A percentile compares a stretch with the other conserved stretches of the same genome.
These are phyloP conservation scores for Scaptomyza tumidula DNA, from an alignment of 2,888 invertebrate species.

Conservation along the genomic window DNA sequence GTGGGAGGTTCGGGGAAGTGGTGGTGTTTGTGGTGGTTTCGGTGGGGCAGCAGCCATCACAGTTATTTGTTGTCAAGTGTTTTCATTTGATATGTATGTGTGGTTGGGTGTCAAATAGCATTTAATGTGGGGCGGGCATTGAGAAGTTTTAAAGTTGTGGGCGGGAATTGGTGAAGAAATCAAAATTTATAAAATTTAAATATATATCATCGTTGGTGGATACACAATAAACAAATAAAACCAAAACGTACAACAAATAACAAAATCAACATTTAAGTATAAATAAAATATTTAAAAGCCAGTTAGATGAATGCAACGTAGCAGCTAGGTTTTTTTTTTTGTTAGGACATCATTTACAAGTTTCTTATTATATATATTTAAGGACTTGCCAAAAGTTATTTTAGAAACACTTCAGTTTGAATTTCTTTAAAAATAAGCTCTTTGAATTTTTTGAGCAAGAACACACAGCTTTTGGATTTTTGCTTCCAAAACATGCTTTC, in stretches of 20 bases:
- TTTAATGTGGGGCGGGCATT: constrained; percentile 32
- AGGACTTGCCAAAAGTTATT: not conserved
- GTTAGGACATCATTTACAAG: constrained; percentile 25
- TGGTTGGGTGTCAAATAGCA: constrained; percentile 37
- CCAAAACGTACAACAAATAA: constrained; percentile 36
- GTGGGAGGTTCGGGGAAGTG: constrained; percentile 5
- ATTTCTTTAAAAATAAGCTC: not conserved
- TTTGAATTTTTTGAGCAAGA: not conserved
- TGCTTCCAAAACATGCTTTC: constrained; percentile 21
- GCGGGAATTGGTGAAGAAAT: constrained; percentile 57
- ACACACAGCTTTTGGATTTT: not conserved
- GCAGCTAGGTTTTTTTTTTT: constrained; percentile 20
- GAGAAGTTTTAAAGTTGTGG: constrained; percentile 24
- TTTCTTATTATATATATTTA: constrained; percentile 5
- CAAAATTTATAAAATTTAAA: constrained; percentile 58
- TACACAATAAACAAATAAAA: constrained; percentile 42
- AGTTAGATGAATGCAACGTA: constrained; percentile 57
- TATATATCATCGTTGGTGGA: constrained; percentile 35
- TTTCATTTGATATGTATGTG: constrained; percentile 23
- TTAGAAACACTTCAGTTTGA: not conserved
- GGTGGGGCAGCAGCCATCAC: constrained; percentile 29
- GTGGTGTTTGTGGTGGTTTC: constrained; percentile 24
- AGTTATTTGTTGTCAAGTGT: constrained; percentile 29
- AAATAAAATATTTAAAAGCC: constrained; percentile 14
- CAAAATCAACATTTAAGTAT: constrained; percentile 29